Percentiles rank a stretch among this genome's conserved stretches.
These are phyloP conservation scores for Danio jaintianensis DNA, from an alignment of 2,797 vertebrate genomes.

Conservation along the genomic window DNA sequence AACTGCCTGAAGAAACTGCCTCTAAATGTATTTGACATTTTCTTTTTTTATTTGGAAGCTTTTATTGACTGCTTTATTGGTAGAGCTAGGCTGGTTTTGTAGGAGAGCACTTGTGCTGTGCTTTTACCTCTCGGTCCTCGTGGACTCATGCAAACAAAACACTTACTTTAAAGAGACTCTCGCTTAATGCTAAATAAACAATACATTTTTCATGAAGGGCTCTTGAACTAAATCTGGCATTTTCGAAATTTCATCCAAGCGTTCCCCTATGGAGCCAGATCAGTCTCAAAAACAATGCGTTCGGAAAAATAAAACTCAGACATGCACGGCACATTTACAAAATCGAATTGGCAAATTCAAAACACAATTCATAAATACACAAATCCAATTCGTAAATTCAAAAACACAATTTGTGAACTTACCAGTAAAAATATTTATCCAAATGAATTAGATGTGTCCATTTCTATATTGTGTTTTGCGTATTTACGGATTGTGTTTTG, in stretches of 20 bases:
- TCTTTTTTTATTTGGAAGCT: background rate
- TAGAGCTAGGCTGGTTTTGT: background rate
- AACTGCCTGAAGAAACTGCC: background rate
- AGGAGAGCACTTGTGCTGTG: background rate
- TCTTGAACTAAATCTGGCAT: conserved; percentile 27
- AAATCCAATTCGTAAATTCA: too few relatives aligned
- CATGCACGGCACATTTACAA: too few relatives aligned
- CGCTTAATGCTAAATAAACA: conserved; percentile 18
- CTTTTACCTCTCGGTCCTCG: conserved; percentile 11
- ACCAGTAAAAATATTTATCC: too few relatives aligned
- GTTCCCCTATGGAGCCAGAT: too few relatives aligned
- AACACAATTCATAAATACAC: too few relatives aligned
- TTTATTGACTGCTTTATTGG: background rate
- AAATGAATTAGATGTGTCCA: too few relatives aligned
- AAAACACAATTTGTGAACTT: too few relatives aligned
- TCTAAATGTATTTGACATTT: background rate
- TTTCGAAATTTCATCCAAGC: background rate
- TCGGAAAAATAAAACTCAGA: too few relatives aligned
- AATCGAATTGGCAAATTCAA: too few relatives aligned
- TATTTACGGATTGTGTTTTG: too few relatives aligned
- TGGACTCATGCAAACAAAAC: conserved; percentile 26
- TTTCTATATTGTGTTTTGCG: too few relatives aligned
- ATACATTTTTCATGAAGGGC: conserved; percentile 7
- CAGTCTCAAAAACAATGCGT: too few relatives aligned
- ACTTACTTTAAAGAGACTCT: conserved; percentile 23